phyloP scores from a whole-genome alignment of 35 echinoderm and acorn worm genomes.

The Diadema setosum region DNA sequence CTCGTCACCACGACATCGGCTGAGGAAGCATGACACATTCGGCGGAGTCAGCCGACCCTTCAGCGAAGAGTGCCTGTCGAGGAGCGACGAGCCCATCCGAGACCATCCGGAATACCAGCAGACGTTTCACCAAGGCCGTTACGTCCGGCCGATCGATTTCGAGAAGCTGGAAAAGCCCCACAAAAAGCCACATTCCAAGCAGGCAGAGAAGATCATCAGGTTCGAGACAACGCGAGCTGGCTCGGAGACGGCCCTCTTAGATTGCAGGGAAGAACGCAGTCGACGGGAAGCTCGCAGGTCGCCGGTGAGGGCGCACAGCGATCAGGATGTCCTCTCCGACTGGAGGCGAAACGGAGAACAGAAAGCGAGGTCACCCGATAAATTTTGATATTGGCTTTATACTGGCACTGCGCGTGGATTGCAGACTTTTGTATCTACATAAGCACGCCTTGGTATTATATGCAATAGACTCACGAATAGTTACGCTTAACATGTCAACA shows the following conservation, averaged over 20 bases:
- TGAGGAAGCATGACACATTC: conserved; percentile 15
- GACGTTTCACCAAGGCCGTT: background rate
- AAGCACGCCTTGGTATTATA: background rate
- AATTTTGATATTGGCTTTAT: background rate
- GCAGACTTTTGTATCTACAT: no score
- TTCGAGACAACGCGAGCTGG: conserved; percentile 50
- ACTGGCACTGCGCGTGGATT: no score
- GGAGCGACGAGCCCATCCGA: background rate
- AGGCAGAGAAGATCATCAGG: background rate
- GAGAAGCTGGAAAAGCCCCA: background rate
- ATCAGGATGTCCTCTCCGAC: background rate
- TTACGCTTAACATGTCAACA: no score
- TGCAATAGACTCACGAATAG: background rate
- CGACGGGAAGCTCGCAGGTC: background rate
- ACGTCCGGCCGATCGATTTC: background rate
- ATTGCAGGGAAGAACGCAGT: conserved; percentile 20
- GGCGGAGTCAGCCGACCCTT: background rate
- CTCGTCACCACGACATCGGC: conserved; percentile 52
- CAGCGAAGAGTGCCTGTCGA: background rate
- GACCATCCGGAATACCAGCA: conserved; percentile 14
- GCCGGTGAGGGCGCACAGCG: conserved; percentile 14
- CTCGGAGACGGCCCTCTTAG: conserved; percentile 52
- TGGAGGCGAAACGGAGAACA: conserved; percentile 1
- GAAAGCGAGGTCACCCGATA: background rate
- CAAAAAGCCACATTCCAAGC: background rate